These are phyloP conservation scores for Chrysomela aeneicollis DNA, from an alignment of 2,888 invertebrate species.

Conservation along the genomic window DNA sequence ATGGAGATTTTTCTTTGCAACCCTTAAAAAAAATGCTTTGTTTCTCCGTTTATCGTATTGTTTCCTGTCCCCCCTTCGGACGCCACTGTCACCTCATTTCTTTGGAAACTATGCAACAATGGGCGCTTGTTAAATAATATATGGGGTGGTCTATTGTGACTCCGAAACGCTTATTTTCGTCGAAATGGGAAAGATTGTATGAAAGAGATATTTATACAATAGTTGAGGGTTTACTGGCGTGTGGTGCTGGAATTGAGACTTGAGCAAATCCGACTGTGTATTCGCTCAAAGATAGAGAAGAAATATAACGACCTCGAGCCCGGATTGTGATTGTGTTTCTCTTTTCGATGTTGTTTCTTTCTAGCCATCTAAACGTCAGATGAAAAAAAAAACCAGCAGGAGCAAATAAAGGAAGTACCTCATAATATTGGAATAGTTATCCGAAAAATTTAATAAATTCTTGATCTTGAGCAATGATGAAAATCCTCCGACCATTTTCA, in stretches of 20 bases:
- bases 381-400: too few species aligned
- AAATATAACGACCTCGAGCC: not conserved
- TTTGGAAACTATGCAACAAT: conserved; percentile 45
- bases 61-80: not conserved
- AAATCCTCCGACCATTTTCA: too few species aligned
- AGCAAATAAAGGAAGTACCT: too few species aligned
- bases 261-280: not conserved
- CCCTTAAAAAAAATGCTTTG: too few species aligned
- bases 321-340: not conserved
- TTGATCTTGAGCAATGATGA: too few species aligned
- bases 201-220: conserved; percentile 34
- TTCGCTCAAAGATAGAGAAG: not conserved
- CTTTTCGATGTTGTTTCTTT: too few species aligned
- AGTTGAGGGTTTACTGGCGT: conserved; percentile 20
- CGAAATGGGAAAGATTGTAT: conserved; percentile 31
- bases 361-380: too few species aligned
- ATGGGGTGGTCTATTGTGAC: conserved; percentile 51
- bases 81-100: conserved; percentile 30
- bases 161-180: conserved; percentile 42
- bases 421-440: too few species aligned
- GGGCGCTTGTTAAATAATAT: conserved; percentile 51
- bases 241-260: conserved; percentile 18
- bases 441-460: too few species aligned
- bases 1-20: too few species aligned
- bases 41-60: not conserved